Evolutionary conservation across 2,113 vertebrate genomes (phyloP).

Genomic region (Gobio gobio): DNA sequence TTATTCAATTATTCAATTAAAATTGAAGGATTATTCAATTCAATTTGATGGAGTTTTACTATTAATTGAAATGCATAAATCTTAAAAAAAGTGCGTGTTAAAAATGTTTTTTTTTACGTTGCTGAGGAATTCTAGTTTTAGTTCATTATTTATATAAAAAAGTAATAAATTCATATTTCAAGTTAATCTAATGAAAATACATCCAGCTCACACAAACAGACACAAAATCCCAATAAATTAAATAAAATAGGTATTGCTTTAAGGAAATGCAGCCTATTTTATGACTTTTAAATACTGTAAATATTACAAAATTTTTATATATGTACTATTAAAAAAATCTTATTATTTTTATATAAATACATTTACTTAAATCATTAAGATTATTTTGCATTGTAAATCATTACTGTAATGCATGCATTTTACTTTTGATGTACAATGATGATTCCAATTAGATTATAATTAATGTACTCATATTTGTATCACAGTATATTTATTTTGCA

Average conservation of each 20-base stretch:
- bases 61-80: too few relatives aligned
- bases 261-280: neutral
- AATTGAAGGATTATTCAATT: too few relatives aligned
- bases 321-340: neutral
- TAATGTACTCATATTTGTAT: neutral
- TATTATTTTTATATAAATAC: too few relatives aligned
- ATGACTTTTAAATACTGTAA: neutral
- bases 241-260: neutral
- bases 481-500: neutral
- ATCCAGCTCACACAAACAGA: neutral
- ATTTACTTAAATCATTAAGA: too few relatives aligned
- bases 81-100: too few relatives aligned
- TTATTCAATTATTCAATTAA: too few relatives aligned
- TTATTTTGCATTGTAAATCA: neutral
- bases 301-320: neutral
- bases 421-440: neutral
- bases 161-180: neutral
- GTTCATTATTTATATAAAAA: neutral
- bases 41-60: too few relatives aligned
- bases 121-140: neutral
- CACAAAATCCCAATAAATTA: neutral
- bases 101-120: too few relatives aligned
- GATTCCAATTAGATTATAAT: neutral
- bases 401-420: neutral
- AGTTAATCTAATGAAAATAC: neutral